Conservation (phyloP, 2,888 invertebrate genomes). For the Apomyelois bistriatella region DNA sequence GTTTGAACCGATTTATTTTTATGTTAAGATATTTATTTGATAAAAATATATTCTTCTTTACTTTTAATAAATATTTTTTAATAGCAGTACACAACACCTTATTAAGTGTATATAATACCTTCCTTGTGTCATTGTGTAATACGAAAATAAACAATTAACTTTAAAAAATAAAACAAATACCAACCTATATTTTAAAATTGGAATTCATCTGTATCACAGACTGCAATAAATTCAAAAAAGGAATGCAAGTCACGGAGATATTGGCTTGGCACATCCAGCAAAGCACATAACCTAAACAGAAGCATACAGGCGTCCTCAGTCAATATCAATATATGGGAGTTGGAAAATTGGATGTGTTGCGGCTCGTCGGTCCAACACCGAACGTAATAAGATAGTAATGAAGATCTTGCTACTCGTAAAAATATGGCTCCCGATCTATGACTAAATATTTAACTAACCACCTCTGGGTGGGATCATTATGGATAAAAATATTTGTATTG, state of each 20-base stretch:
- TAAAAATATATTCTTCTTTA: no score
- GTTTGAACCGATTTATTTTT: no score
- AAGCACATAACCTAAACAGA: constrained; percentile 33
- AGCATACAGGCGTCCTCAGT: constrained; percentile 71
- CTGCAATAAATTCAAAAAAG: not conserved
- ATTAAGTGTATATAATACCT: no score
- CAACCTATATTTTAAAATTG: not conserved
- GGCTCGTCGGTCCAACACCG: constrained; percentile 63
- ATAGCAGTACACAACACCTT: no score
- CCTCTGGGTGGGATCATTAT: constrained; percentile 18
- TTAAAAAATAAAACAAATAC: not conserved
- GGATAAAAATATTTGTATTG: not conserved
- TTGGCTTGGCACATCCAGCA: constrained; percentile 41
- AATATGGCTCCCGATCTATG: constrained; percentile 72
- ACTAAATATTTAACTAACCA: constrained; percentile 69
- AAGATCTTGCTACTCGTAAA: constrained; percentile 69
- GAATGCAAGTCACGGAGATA: not conserved
- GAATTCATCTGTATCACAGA: no score
- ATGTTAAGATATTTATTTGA: no score
- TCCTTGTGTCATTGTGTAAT: no score
- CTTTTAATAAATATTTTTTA: no score
- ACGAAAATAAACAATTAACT: no score
- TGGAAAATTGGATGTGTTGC: constrained; percentile 79
- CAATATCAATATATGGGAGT: constrained; percentile 80
- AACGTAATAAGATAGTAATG: constrained; percentile 78